phyloP scores from a whole-genome alignment of 2,797 vertebrate genomes.

The Mormyrops attenuatus region DNA sequence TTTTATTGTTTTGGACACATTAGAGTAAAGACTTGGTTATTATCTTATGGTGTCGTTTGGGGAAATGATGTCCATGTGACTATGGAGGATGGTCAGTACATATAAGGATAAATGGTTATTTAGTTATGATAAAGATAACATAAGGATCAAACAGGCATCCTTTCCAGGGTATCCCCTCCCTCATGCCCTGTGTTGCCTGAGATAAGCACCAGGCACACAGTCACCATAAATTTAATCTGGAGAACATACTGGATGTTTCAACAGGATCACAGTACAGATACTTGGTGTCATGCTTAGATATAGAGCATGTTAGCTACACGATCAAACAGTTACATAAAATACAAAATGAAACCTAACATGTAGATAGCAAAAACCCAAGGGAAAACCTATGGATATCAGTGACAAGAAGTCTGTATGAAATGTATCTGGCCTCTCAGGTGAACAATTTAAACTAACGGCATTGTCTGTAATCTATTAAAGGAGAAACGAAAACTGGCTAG shows the following conservation, averaged over 20 bases:
- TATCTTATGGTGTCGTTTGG: not conserved
- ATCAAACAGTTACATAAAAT: not conserved
- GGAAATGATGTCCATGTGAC: not conserved
- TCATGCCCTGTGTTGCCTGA: not conserved
- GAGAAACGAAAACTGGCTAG: not conserved
- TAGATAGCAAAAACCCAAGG: not conserved
- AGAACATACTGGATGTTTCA: not conserved
- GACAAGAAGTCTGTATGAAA: not conserved
- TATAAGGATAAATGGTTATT: not conserved
- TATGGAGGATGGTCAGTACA: not conserved
- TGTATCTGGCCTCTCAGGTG: not conserved
- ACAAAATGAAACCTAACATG: not conserved
- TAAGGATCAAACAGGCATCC: not conserved
- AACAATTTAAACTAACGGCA: not conserved
- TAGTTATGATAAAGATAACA: not conserved
- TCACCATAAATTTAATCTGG: not conserved
- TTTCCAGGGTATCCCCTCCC: not conserved
- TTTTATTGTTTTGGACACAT: not conserved
- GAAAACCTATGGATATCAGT: not conserved
- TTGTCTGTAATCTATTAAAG: conserved; percentile 17
- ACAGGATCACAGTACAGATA: not conserved
- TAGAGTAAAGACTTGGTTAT: not conserved
- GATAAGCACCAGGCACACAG: not conserved
- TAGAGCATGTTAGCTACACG: not conserved
- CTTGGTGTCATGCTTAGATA: not conserved